These are phyloP conservation scores for Callospermophilus lateralis DNA, from an alignment of 2,113 vertebrate species.

Conservation along the genomic window DNA sequence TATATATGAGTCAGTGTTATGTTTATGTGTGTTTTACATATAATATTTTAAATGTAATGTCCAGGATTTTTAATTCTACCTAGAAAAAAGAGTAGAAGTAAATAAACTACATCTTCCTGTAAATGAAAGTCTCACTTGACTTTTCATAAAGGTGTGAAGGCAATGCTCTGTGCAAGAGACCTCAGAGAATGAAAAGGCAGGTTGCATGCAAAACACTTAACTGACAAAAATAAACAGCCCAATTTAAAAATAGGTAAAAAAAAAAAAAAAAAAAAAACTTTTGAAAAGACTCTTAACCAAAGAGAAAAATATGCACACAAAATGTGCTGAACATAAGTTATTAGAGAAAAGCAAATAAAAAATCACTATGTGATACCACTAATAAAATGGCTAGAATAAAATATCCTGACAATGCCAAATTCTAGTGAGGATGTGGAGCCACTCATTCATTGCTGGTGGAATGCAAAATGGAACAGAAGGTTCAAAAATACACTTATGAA, in stretches of 20 bases:
- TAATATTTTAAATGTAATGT: not conserved
- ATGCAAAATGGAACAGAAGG: not conserved
- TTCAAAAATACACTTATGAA: conserved; percentile 3
- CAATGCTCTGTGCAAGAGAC: not conserved
- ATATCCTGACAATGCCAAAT: not conserved
- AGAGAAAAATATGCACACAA: not conserved
- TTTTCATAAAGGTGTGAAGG: not conserved
- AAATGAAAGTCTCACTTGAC: not conserved
- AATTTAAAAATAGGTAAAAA: not conserved
- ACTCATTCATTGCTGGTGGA: not conserved
- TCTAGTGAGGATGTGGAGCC: not conserved
- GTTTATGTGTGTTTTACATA: not conserved
- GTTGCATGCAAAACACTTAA: not conserved
- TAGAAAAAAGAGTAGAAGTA: not conserved
- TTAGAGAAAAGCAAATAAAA: not conserved
- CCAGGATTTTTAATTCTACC: conserved; percentile 3
- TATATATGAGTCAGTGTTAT: too few relatives aligned
- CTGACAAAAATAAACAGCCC: not conserved
- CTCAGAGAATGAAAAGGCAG: not conserved
- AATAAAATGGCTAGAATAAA: not conserved
- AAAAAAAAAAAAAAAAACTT: not conserved
- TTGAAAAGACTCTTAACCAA: not conserved
- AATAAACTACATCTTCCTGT: not conserved
- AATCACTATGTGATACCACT: not conserved
- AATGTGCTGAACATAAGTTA: not conserved